Conservation (phyloP, 1,140 invertebrate species). For the Dolichoris vasculosae region DNA sequence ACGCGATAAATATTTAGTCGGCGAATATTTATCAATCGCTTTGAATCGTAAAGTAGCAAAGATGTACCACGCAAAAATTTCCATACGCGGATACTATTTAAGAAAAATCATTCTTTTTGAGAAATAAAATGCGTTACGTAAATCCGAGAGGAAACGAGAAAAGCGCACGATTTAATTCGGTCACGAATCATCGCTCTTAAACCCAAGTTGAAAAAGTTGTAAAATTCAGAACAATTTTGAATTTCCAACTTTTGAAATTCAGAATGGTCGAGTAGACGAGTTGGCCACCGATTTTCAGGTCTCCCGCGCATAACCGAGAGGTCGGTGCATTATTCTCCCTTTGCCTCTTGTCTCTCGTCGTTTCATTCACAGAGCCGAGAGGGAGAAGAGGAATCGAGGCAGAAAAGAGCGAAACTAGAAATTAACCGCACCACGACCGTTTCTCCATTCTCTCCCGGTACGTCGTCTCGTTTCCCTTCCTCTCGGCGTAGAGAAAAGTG, state of each 20-base stretch:
- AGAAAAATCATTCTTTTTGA: neutral
- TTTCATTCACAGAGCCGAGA: slow-evolving; percentile 49
- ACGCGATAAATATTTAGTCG: too few relatives aligned
- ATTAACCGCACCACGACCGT: slow-evolving; percentile 59
- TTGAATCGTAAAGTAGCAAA: neutral
- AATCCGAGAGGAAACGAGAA: neutral
- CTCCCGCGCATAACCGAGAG: too few relatives aligned
- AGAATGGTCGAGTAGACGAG: too few relatives aligned
- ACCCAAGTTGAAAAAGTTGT: neutral
- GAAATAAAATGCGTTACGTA: neutral
- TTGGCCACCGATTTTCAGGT: too few relatives aligned
- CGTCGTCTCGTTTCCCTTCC: neutral
- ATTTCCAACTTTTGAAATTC: neutral
- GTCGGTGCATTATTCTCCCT: slow-evolving; percentile 23
- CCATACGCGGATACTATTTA: neutral
- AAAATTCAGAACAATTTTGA: neutral
- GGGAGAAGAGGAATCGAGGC: slow-evolving; percentile 50
- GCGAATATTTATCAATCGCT: neutral
- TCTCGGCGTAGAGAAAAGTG: too few relatives aligned
- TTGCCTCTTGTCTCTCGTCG: slow-evolving; percentile 40
- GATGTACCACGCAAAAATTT: neutral
- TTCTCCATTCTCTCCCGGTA: slow-evolving; percentile 46
- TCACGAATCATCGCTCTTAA: neutral
- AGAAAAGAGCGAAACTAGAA: slow-evolving; percentile 57
- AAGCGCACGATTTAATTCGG: neutral